These are phyloP conservation scores for Masticophis lateralis DNA, from an alignment of 2,797 vertebrate genomes.

Conservation along the genomic window DNA sequence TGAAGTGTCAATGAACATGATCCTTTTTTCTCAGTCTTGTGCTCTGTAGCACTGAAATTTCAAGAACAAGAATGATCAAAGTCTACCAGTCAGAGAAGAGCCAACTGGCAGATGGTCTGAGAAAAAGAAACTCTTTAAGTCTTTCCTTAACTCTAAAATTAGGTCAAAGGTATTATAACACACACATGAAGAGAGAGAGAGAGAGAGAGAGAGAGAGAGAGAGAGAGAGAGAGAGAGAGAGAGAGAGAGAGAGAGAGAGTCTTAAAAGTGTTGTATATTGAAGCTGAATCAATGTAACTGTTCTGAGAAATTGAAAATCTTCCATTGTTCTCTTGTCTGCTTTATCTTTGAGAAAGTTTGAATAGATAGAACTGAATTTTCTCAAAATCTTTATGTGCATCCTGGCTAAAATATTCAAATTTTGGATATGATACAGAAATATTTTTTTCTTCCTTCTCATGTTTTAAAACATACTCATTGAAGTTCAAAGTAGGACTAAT, in stretches of 20 bases:
- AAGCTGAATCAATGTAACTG: background rate
- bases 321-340: background rate
- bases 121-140: background rate
- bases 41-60: background rate
- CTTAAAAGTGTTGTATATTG: background rate
- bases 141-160: background rate
- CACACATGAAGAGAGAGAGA: background rate
- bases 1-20: background rate
- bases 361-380: background rate
- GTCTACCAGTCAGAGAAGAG: background rate
- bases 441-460: background rate
- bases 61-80: background rate
- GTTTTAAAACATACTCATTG: background rate
- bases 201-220: too few relatives aligned
- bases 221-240: too few relatives aligned
- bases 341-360: background rate
- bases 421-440: background rate
- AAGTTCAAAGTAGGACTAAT: background rate
- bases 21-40: background rate
- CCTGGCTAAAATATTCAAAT: background rate
- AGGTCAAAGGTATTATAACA: background rate
- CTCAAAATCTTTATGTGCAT: background rate
- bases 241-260: rapidly evolving
- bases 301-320: background rate
- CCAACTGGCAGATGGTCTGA: background rate